Evolutionary conservation across 2,888 invertebrate genomes (phyloP).

Genomic region (Myathropa florea): DNA sequence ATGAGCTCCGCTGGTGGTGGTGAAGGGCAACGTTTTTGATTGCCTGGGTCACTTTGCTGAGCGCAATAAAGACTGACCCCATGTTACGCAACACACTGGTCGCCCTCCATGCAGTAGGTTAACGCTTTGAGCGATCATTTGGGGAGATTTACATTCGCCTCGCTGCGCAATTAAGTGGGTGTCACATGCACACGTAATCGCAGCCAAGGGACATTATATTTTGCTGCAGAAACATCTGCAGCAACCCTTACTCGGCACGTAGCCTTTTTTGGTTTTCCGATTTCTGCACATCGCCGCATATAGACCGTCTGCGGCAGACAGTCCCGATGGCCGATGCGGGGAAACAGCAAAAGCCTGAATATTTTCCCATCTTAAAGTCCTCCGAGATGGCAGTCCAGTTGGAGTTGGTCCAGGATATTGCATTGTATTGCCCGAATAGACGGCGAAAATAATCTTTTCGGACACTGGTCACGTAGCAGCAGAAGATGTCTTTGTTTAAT

Average conservation of each 20-base stretch:
- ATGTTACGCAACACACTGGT: background rate
- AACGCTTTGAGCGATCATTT: background rate
- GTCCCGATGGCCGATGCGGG: background rate
- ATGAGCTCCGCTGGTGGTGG: background rate
- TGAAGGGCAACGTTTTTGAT: constrained; percentile 18
- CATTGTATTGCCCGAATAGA: background rate
- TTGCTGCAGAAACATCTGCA: background rate
- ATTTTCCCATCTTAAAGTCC: background rate
- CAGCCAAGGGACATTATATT: background rate
- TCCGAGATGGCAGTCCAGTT: background rate
- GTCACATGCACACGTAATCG: background rate
- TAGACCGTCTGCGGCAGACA: background rate
- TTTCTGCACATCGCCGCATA: background rate
- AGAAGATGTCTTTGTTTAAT: constrained; percentile 34
- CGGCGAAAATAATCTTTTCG: constrained; percentile 14
- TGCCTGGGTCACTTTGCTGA: background rate
- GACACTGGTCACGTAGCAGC: constrained; percentile 40
- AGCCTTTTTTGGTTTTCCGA: background rate
- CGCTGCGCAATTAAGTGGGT: background rate
- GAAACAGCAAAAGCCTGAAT: background rate
- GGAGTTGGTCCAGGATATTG: background rate
- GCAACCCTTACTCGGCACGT: background rate
- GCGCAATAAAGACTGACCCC: background rate
- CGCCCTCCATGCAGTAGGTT: background rate
- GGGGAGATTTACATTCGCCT: background rate